phyloP scores from a whole-genome alignment of 1,140 invertebrate species.

The Doryteuthis pealeii region DNA sequence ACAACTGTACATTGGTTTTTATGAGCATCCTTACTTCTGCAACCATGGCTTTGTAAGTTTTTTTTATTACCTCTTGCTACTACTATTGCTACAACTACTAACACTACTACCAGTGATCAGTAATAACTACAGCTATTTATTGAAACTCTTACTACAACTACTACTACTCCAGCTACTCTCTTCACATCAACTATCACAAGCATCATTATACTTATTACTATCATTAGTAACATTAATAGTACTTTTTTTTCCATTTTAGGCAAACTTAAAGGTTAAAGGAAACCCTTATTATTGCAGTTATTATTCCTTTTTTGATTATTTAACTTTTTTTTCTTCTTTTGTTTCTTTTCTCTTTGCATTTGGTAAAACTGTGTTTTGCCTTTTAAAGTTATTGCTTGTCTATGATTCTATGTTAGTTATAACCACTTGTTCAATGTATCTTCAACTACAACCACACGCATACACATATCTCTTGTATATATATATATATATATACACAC shows the following conservation, averaged over 20 bases:
- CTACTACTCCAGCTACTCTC: not conserved
- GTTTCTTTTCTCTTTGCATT: not conserved
- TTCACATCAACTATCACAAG: not conserved
- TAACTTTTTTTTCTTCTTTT: not conserved
- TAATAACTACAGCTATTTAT: not conserved
- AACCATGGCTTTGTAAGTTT: conserved; percentile 6
- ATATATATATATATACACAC: conserved; percentile 1
- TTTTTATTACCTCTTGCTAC: not conserved
- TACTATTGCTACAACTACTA: not conserved
- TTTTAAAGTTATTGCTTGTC: no score
- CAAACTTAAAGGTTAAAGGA: no score
- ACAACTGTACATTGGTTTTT: not conserved
- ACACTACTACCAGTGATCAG: not conserved
- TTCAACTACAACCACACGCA: not conserved
- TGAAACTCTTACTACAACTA: not conserved
- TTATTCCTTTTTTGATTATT: no score
- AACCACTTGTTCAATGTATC: no score
- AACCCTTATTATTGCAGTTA: no score
- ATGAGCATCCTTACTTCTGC: not conserved
- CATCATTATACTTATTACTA: not conserved
- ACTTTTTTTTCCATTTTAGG: no score
- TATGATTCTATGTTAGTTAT: no score
- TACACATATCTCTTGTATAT: not conserved
- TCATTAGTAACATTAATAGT: no score
- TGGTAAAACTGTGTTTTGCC: no score